These are phyloP conservation scores for Dasyurus viverrinus DNA, from an alignment of 2,113 vertebrate species.

Conservation along the genomic window DNA sequence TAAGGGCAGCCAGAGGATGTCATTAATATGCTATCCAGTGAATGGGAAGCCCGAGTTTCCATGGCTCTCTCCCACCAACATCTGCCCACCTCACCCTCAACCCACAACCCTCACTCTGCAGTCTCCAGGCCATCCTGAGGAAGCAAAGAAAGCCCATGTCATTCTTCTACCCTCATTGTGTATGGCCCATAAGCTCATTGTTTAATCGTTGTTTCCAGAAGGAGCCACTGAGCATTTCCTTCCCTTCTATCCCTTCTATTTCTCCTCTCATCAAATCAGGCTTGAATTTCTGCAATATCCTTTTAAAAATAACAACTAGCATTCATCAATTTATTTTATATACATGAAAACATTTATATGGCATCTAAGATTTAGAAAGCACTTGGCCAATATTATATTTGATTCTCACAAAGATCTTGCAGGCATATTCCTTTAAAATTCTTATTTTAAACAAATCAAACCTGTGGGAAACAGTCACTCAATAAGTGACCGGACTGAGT, in stretches of 20 bases:
- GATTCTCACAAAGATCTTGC: neutral
- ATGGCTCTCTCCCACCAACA: neutral
- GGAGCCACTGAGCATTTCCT: neutral
- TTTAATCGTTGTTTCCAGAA: neutral
- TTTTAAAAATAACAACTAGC: neutral
- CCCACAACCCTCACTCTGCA: neutral
- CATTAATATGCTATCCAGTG: neutral
- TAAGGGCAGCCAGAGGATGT: no score
- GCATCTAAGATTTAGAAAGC: neutral
- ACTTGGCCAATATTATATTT: neutral
- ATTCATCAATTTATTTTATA: neutral
- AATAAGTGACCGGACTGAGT: no score
- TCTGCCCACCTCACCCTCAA: neutral
- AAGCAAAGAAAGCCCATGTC: neutral
- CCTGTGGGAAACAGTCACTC: neutral
- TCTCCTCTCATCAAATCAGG: neutral
- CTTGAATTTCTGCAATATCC: neutral
- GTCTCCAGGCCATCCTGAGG: neutral
- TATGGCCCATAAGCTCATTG: neutral
- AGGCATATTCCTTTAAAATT: no score
- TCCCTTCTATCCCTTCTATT: neutral
- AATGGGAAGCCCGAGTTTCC: neutral
- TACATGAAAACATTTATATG: neutral
- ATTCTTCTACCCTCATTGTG: neutral
- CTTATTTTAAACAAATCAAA: neutral